A percentile compares a stretch with the other conserved stretches of the same genome.
These are phyloP conservation scores for Seladonia tumulorum DNA, from an alignment of 2,888 invertebrate species.

Conservation along the genomic window DNA sequence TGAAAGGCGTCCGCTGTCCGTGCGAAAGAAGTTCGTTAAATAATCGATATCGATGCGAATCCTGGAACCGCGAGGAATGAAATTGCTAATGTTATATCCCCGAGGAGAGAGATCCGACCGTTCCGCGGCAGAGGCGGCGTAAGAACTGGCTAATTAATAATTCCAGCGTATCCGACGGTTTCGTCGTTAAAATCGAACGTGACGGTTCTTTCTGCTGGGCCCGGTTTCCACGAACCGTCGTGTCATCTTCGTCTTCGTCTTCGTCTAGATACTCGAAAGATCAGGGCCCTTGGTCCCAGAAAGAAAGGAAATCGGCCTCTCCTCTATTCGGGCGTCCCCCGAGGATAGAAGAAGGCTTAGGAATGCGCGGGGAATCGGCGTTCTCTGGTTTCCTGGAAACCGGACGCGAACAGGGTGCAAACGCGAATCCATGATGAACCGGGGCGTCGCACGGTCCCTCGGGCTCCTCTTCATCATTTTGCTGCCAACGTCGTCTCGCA, in stretches of 20 bases:
- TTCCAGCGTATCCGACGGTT: conserved; percentile 75
- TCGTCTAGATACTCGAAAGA: conserved; percentile 49
- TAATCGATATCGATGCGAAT: conserved; percentile 79
- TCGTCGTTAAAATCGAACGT: conserved; percentile 76
- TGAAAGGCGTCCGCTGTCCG: conserved; percentile 26
- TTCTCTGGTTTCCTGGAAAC: conserved; percentile 61
- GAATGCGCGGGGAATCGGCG: conserved; percentile 48
- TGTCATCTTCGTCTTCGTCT: conserved; percentile 7
- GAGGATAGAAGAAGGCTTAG: conserved; percentile 63
- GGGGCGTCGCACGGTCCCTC: not conserved
- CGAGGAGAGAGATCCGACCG: conserved; percentile 39
- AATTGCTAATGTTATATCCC: conserved; percentile 82
- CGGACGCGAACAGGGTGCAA: conserved; percentile 46
- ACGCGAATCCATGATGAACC: conserved; percentile 7
- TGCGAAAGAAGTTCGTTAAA: conserved; percentile 66
- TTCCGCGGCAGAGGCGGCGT: conserved; percentile 52
- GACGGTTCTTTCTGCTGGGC: conserved; percentile 52
- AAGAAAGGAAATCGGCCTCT: conserved; percentile 46
- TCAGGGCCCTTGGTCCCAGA: not conserved
- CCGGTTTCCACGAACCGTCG: conserved; percentile 60
- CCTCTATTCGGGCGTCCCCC: conserved; percentile 56
- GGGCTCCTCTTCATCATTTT: not conserved
- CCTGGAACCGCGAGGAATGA: conserved; percentile 77
- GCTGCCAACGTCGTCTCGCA: not conserved
- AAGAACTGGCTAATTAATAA: conserved; percentile 80